Evolutionary conservation across 1,140 invertebrate genomes (phyloP).

Genomic region (Cotesia chilonis): DNA sequence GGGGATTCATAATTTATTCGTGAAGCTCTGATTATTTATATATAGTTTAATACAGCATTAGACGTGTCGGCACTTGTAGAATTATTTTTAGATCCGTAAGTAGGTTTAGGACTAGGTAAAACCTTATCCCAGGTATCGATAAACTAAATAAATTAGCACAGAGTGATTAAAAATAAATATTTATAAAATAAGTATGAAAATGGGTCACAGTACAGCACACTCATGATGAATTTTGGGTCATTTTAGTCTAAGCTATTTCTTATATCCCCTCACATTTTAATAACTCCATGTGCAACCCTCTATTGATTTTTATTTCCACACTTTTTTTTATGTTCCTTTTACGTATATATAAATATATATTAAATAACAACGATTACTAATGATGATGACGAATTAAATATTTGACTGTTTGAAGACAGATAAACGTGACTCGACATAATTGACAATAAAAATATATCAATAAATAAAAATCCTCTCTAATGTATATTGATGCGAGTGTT

Average conservation of each 20-base stretch:
- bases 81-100: conserved; percentile 14
- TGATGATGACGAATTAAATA: no score
- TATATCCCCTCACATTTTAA: no score
- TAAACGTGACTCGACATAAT: neutral
- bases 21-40: neutral
- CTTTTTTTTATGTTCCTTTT: no score
- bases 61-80: conserved; percentile 27
- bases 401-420: neutral
- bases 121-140: no score
- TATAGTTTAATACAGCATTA: neutral
- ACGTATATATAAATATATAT: neutral
- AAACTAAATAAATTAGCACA: neutral
- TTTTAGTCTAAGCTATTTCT: no score
- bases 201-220: no score
- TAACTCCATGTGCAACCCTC: no score
- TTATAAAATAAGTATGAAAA: conserved; percentile 7
- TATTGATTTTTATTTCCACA: no score
- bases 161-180: conserved; percentile 1
- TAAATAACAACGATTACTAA: neutral
- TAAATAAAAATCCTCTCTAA: conserved; percentile 57
- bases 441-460: conserved; percentile 32
- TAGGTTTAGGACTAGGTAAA: conserved; percentile 22
- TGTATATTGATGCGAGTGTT: conserved; percentile 69
- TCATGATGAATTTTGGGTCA: no score
- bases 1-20: neutral